phyloP scores from a whole-genome alignment of 1,140 invertebrate species.

The Galleria mellonella region DNA sequence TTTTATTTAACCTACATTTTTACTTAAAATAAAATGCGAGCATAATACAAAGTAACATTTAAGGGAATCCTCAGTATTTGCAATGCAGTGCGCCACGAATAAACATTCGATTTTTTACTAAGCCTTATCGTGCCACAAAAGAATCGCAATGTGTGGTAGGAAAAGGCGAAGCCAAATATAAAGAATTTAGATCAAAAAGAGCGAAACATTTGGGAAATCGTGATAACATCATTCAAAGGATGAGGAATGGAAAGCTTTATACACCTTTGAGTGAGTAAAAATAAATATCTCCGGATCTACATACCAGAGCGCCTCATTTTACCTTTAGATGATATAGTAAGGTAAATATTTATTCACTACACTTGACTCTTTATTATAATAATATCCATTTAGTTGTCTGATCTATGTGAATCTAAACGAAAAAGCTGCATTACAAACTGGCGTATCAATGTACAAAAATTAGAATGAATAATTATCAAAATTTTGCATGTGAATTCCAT shows the following conservation, averaged over 20 bases:
- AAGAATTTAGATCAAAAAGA: constrained; percentile 61
- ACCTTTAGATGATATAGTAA: background rate
- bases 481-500: too few relatives aligned
- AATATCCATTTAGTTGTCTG: too few relatives aligned
- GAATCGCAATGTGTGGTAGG: constrained; percentile 51
- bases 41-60: constrained; percentile 6
- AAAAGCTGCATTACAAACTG: too few relatives aligned
- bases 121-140: constrained; percentile 47
- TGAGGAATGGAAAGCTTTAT: constrained; percentile 53
- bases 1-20: too few relatives aligned
- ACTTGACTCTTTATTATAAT: too few relatives aligned
- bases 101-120: constrained; percentile 40
- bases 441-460: too few relatives aligned
- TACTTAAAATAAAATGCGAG: constrained; percentile 2
- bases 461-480: too few relatives aligned
- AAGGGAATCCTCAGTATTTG: constrained; percentile 14
- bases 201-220: constrained; percentile 60
- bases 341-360: too few relatives aligned
- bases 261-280: constrained; percentile 47
- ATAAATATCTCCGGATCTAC: constrained; percentile 32
- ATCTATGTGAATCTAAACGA: too few relatives aligned
- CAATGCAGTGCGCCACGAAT: constrained; percentile 21
- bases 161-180: constrained; percentile 52
- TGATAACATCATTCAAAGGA: constrained; percentile 64
- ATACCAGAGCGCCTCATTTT: constrained; percentile 7